Percentiles rank a stretch among this genome's conserved stretches.
phyloP scores from a whole-genome alignment of 2,113 vertebrate genomes.

The Podocnemis expansa region DNA sequence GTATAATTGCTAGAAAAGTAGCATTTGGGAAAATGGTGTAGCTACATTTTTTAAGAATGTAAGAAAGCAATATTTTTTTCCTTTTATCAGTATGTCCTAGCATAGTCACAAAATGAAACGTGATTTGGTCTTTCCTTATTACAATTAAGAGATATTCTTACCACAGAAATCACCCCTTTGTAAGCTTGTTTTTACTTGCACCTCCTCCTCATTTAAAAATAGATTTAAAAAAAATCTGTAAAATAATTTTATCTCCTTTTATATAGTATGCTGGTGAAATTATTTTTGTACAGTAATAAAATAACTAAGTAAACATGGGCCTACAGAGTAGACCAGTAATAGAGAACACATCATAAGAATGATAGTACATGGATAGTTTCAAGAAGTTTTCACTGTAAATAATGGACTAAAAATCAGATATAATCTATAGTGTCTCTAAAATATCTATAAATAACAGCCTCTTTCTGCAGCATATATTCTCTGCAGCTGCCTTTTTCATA shows the following conservation, averaged over 20 bases:
- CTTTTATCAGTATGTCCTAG: not conserved
- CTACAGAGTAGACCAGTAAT: not conserved
- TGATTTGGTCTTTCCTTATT: conserved; percentile 3
- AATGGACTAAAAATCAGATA: conserved; percentile 18
- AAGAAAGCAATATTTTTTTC: not conserved
- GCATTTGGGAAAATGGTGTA: not conserved
- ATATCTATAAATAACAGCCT: not conserved
- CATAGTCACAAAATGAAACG: not conserved
- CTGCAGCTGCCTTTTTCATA: not conserved
- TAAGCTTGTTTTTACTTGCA: not conserved
- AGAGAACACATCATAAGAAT: not conserved
- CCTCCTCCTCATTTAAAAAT: not conserved
- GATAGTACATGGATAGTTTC: not conserved
- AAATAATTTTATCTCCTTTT: conserved; percentile 4
- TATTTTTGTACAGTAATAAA: conserved; percentile 14
- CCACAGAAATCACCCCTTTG: conserved; percentile 7
- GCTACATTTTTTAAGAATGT: not conserved
- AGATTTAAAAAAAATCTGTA: not conserved
- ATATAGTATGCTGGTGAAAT: conserved; percentile 10
- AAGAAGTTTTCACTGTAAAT: conserved; percentile 7
- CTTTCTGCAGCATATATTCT: not conserved
- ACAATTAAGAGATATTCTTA: conserved; percentile 43
- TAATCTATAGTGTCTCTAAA: not conserved
- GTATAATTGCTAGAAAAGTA: conserved; percentile 26
- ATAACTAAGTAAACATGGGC: not conserved